Evolutionary conservation across 2,797 vertebrate genomes (phyloP), one percentile per base, ranked within the genome.

Genomic region (Hyperoplus lanceolatus): DNA sequence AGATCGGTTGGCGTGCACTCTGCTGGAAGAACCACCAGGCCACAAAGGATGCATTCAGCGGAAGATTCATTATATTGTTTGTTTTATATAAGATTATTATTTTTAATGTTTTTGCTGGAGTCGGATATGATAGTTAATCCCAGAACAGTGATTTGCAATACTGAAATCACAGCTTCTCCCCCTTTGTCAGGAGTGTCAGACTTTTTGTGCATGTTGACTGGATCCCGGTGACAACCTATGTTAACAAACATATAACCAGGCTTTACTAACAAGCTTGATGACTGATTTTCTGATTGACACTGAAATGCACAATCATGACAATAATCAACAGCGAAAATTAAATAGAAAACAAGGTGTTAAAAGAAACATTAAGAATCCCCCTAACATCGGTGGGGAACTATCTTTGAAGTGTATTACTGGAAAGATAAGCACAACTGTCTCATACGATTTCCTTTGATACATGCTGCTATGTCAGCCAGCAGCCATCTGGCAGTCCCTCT

Each of bases 361-460:
- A 48, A 59, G 4, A 58, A 46, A 3, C 13, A 73, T 48, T 21
- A 58, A 53, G 65, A 9, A 16, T 53, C 61, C 13, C 38, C 1
- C 16, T 56, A 50, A 51, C 54, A 21, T 14, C 36, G 38, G 36
- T 46, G 14, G 51, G 45, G 38, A 53, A 13, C 67, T 79, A 70
- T 51, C 53, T 87, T 61, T 73, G 49, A 75, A 78, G 43, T 79
- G 70, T 71, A 76, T 87, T 84, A 85, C 81, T 82, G 77, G 86
- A 80, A 79, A 75, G 80, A 87, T 87, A 84, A 90, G 82, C 81
- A 81, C 62, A 87, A 89, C 76, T 85, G 81, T 84, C 80, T 79
- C 77, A 78, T 80, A 77, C 77, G 64, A 87, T 89, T 89, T 80
- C 56, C 45, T 89, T 85, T 88, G 77, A 88, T 87, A 87, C 66